Evolutionary conservation across 1,140 invertebrate species (phyloP).

Genomic region (Musca domestica): DNA sequence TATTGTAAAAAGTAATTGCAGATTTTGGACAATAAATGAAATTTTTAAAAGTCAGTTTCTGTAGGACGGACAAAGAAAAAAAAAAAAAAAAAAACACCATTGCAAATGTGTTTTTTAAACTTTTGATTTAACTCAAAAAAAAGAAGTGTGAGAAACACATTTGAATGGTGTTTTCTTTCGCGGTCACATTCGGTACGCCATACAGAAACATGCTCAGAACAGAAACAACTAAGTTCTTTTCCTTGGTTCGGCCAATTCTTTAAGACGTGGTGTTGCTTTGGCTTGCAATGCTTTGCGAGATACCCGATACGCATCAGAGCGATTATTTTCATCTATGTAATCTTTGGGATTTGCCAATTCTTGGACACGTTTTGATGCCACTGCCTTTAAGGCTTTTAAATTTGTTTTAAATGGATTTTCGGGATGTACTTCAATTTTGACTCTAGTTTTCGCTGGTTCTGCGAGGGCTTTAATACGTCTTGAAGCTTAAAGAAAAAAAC

Average conservation of each 20-base stretch:
- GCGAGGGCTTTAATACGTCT: constrained; percentile 42
- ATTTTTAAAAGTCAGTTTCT: too few relatives aligned
- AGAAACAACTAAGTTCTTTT: not conserved
- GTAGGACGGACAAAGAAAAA: too few relatives aligned
- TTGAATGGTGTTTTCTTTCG: too few relatives aligned
- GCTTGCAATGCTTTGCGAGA: constrained; percentile 53
- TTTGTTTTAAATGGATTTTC: constrained; percentile 43
- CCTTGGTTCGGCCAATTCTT: constrained; percentile 54
- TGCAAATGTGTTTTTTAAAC: too few relatives aligned
- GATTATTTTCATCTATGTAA: constrained; percentile 42
- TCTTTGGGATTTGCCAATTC: constrained; percentile 55
- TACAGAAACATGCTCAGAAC: too few relatives aligned
- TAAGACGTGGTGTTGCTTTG: constrained; percentile 53
- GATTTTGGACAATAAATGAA: too few relatives aligned
- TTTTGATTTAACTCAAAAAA: too few relatives aligned
- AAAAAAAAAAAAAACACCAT: too few relatives aligned
- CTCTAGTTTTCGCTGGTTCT: constrained; percentile 18
- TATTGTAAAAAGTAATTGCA: too few relatives aligned
- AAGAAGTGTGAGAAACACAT: too few relatives aligned
- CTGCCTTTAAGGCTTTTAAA: constrained; percentile 51
- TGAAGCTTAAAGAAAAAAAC: constrained; percentile 29
- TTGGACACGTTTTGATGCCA: constrained; percentile 51
- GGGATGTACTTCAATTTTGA: not conserved
- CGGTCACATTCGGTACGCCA: too few relatives aligned
- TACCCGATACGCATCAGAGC: constrained; percentile 41